These are phyloP conservation scores for Cryptophagus acutangulus DNA, from an alignment of 2,888 invertebrate genomes.

Conservation along the genomic window DNA sequence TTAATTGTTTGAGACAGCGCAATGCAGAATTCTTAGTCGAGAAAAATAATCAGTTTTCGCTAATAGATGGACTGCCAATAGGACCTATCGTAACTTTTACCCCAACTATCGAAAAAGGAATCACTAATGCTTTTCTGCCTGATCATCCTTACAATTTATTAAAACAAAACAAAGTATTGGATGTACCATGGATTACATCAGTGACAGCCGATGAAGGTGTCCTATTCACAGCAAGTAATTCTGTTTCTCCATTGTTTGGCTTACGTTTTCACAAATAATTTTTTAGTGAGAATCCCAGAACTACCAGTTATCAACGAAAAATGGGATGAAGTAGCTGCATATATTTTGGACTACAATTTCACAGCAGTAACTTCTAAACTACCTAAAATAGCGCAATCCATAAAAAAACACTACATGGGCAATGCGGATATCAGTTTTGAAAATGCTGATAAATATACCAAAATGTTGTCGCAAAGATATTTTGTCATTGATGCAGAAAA, in stretches of 20 bases:
- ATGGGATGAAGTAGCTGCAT: slow-evolving; percentile 23
- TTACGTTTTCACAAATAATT: too few relatives aligned
- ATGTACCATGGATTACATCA: slow-evolving; percentile 41
- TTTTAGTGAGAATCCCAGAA: slow-evolving; percentile 6
- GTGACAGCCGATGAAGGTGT: slow-evolving; percentile 28
- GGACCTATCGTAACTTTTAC: slow-evolving; percentile 32
- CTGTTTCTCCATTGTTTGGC: neutral
- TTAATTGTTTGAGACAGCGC: slow-evolving; percentile 35
- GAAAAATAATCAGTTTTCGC: neutral
- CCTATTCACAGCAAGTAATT: slow-evolving; percentile 11
- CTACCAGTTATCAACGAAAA: slow-evolving; percentile 17
- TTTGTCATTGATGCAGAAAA: slow-evolving; percentile 52
- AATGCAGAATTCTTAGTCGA: slow-evolving; percentile 27
- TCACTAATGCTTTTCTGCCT: slow-evolving; percentile 31
- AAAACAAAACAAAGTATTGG: too few relatives aligned
- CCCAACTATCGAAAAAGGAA: slow-evolving; percentile 31
- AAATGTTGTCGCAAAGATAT: neutral
- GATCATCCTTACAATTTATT: too few relatives aligned
- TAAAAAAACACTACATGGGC: slow-evolving; percentile 22
- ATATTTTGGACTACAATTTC: slow-evolving; percentile 23
- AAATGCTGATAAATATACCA: neutral
- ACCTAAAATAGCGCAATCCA: slow-evolving; percentile 15
- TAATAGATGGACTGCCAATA: neutral
- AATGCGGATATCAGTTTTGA: slow-evolving; percentile 14
- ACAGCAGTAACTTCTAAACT: slow-evolving; percentile 15